Evolutionary conservation across 2,888 invertebrate genomes (phyloP).

Genomic region (Scaeva pyrastri): DNA sequence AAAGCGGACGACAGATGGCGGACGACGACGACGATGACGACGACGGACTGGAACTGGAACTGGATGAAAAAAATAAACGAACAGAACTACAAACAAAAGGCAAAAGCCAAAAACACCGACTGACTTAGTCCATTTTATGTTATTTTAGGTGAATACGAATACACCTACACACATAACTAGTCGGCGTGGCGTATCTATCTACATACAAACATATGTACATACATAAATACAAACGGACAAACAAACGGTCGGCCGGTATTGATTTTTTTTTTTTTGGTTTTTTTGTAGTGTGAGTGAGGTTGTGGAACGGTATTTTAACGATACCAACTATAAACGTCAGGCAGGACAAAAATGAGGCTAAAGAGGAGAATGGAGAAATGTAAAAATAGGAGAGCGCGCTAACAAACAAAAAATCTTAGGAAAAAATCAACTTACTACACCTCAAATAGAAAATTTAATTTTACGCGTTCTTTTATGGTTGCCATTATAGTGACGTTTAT

Average conservation of each 20-base stretch:
- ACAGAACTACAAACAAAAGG: slow-evolving; percentile 54
- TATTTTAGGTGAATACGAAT: slow-evolving; percentile 13
- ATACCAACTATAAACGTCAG: slow-evolving; percentile 43
- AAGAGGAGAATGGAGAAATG: slow-evolving; percentile 34
- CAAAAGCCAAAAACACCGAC: slow-evolving; percentile 60
- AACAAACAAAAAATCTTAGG: slow-evolving; percentile 24
- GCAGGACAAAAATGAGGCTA: slow-evolving; percentile 24
- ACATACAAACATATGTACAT: too few relatives aligned
- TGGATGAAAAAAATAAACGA: neutral
- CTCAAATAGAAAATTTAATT: slow-evolving; percentile 43
- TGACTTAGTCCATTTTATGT: slow-evolving; percentile 33
- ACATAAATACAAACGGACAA: slow-evolving; percentile 54
- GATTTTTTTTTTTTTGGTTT: slow-evolving; percentile 48
- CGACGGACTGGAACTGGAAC: slow-evolving; percentile 13
- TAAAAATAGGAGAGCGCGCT: slow-evolving; percentile 53
- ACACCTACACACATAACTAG: too few relatives aligned
- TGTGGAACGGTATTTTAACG: slow-evolving; percentile 59
- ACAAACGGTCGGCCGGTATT: slow-evolving; percentile 60
- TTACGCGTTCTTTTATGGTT: slow-evolving; percentile 10
- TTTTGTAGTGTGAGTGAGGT: neutral
- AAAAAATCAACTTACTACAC: slow-evolving; percentile 49
- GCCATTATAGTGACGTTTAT: neutral
- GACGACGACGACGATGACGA: too few relatives aligned
- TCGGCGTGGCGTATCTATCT: too few relatives aligned
- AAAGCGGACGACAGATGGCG: too few relatives aligned